Evolutionary conservation across 2,113 vertebrate species (phyloP).

Genomic region (Coturnix japonica): DNA sequence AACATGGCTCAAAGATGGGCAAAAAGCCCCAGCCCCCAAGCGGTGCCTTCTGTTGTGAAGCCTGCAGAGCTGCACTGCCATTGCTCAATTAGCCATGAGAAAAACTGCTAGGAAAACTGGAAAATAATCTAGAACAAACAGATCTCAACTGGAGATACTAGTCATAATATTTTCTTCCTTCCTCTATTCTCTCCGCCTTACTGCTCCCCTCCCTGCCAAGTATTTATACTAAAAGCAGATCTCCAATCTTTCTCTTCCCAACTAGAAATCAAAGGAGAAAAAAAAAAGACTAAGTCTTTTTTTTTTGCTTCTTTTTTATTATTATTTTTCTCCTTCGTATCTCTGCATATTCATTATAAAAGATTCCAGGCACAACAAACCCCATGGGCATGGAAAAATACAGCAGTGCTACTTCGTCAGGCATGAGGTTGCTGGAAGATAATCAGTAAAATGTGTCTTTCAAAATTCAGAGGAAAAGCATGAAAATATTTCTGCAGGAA

Average conservation of each 20-base stretch:
- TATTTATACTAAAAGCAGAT: background rate
- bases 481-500: background rate
- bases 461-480: slow-evolving; percentile 26
- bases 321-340: background rate
- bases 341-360: background rate
- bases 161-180: slow-evolving; percentile 18
- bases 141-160: slow-evolving; percentile 17
- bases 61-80: background rate
- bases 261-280: background rate
- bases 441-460: slow-evolving; percentile 49
- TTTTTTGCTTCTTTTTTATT: background rate
- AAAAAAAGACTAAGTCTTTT: accelerated
- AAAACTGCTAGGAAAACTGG: slow-evolving; percentile 8
- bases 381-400: slow-evolving; percentile 35
- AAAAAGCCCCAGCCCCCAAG: background rate
- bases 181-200: background rate
- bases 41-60: background rate
- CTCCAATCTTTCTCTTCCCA: background rate
- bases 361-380: slow-evolving; percentile 46
- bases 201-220: background rate
- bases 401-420: background rate
- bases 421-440: slow-evolving; percentile 25
- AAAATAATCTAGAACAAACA: slow-evolving; percentile 44
- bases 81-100: background rate
- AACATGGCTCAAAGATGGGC: background rate